Base-by-base conservation (phyloP, 2,888 invertebrate species). In the Acanthoscelides obtectus region DNA sequence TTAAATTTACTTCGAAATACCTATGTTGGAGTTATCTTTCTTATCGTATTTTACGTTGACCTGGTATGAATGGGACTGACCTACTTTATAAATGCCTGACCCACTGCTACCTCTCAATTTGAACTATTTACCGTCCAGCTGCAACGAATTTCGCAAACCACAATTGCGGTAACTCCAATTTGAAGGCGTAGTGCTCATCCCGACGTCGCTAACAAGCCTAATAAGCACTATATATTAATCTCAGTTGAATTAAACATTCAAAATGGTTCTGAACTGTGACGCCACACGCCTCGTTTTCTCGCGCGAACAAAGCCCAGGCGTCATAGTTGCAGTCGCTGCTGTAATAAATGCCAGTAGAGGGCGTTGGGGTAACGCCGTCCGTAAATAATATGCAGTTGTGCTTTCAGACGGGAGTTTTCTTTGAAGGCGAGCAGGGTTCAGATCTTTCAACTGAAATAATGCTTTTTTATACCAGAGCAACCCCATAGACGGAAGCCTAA, bases 201-300 rank as follows among this genome's bases (percentile, higher is more conserved):
- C 45, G 45, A 45, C 66, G 20, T 17, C 66, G 70, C 78, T 76
- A 80, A 79, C 80, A 80, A 79, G 76, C 80, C 77, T 81, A 81
- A 82, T 81, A 79, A 81, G 79, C 82, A 80, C 81, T 82, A 80
- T 81, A 80, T 82, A 82, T 82, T 82, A 81, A 82, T 82, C 81
- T 79, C 80, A 80, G 80, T 81, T 79, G 80, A 78, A 81, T 82
- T 80, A 73, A 81, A 81, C 81, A 82, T 82, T 82, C 79, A 81
- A 81, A 81, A 79, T 79, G 79, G 68, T 66, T 72, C 45, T 66
- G 22, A 20, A 20, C 66, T 25, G 64, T 69, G 45, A 68, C 27
- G 65, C 64, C 45, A 67, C 66, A 17, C 45, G 45, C 45, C 3
- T 6, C 45, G 45, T 17, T 45, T 45, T 45, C 45, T 17, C 45